Evolutionary conservation across 2,888 invertebrate genomes (phyloP).

Genomic region (Macrosiphum euphorbiae): DNA sequence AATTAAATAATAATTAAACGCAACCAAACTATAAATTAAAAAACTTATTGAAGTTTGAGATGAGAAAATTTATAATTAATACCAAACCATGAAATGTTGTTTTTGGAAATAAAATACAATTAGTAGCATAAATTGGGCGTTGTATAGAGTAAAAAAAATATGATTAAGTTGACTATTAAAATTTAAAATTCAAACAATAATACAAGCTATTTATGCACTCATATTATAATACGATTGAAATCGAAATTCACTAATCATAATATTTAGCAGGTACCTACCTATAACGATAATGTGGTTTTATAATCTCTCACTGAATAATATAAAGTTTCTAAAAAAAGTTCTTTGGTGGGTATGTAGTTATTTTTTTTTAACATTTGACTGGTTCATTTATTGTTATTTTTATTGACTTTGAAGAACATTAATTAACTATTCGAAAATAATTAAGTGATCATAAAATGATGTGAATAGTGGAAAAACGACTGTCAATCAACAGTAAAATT

Average conservation of each 20-base stretch:
- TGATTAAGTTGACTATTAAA: not conserved
- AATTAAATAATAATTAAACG: constrained; percentile 9
- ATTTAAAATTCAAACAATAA: not conserved
- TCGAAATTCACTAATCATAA: not conserved
- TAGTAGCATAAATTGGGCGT: not conserved
- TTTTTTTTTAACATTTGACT: not conserved
- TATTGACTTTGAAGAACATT: not conserved
- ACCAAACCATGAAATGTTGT: not conserved
- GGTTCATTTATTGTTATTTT: not conserved
- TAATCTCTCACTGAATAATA: not conserved
- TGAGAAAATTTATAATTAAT: not conserved
- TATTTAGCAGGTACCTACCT: not conserved
- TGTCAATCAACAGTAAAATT: not conserved
- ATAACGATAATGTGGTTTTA: not conserved
- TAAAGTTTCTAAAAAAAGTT: not conserved
- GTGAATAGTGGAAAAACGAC: not conserved
- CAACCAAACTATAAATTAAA: constrained; percentile 1
- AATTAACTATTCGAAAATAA: not conserved
- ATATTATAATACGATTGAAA: not conserved
- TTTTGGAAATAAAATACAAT: not conserved
- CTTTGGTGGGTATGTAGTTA: not conserved
- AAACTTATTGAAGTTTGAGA: not conserved
- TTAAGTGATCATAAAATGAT: not conserved
- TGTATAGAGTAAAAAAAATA: not conserved
- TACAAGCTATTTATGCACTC: not conserved